Evolutionary conservation across 92 coral and sea anemone species (phyloP).

Genomic region (Parazoanthus darwini): DNA sequence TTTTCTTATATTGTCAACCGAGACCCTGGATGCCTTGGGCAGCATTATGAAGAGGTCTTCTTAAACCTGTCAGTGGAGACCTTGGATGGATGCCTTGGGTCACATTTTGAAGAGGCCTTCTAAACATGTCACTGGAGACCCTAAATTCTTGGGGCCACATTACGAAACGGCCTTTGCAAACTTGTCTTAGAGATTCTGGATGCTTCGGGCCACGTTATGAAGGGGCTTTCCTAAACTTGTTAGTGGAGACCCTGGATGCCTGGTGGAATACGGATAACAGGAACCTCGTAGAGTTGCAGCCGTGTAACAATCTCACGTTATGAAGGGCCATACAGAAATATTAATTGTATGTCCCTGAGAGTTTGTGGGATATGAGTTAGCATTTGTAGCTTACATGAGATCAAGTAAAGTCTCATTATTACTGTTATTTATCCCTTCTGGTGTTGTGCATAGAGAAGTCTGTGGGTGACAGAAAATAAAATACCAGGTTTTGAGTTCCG

Average conservation of each 20-base stretch:
- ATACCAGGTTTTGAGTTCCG: neutral
- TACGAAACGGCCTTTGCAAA: neutral
- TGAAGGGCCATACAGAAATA: constrained; percentile 21
- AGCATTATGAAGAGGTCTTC: constrained; percentile 7
- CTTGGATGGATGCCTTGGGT: constrained; percentile 9
- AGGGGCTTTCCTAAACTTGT: neutral
- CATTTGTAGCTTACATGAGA: neutral
- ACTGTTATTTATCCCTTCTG: neutral
- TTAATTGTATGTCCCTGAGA: neutral
- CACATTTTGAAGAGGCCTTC: constrained; percentile 1
- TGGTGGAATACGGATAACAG: neutral
- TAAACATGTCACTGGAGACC: neutral
- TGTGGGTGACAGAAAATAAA: neutral
- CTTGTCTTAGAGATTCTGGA: neutral
- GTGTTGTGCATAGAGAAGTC: neutral
- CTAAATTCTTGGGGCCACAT: neutral
- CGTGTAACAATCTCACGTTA: neutral
- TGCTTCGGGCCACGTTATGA: constrained; percentile 8
- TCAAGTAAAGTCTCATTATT: neutral
- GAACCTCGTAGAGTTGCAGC: neutral
- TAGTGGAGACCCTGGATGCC: constrained; percentile 19
- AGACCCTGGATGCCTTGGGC: neutral
- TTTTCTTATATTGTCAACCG: neutral
- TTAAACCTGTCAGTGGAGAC: neutral
- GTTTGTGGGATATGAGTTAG: neutral